Conservation (phyloP, 23 tunicate species). For the Trididemnum nubilum region DNA sequence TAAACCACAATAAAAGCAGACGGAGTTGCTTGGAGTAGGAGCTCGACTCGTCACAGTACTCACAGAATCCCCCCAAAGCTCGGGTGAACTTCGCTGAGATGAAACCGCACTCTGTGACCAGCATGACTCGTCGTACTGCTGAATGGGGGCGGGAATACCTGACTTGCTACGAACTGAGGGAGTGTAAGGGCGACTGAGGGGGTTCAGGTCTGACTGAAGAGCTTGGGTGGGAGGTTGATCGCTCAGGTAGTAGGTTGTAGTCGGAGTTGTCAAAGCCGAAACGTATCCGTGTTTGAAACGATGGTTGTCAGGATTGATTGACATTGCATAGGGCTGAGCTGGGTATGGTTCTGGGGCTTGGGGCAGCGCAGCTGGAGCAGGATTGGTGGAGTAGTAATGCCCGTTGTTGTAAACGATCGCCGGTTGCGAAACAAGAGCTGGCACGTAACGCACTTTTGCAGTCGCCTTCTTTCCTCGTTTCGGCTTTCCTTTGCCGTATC, state of each 20-base stretch:
- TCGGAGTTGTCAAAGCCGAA: constrained; percentile 17
- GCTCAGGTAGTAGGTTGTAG: background rate
- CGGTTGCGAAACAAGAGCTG: constrained; percentile 14
- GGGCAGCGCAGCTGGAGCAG: no score
- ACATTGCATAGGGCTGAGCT: background rate
- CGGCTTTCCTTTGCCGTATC: constrained; percentile 30
- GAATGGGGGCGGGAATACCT: background rate
- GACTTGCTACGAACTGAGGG: constrained; percentile 23
- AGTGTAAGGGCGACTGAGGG: constrained; percentile 56
- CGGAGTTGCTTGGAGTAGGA: background rate
- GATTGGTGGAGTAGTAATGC: no score
- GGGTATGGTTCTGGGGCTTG: no score
- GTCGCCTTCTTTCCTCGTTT: constrained; percentile 2
- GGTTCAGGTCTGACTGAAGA: constrained; percentile 37
- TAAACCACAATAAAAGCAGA: background rate
- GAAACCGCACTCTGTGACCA: background rate
- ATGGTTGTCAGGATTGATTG: background rate
- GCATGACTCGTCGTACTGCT: background rate
- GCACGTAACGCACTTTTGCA: constrained; percentile 38
- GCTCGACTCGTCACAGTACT: background rate
- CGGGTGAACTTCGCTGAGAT: background rate
- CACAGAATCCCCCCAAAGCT: background rate
- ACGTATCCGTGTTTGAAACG: constrained; percentile 16
- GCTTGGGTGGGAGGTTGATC: background rate
- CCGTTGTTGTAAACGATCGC: no score